Conservation (phyloP, 2,888 invertebrate species). For the Sarcophaga carnaria region DNA sequence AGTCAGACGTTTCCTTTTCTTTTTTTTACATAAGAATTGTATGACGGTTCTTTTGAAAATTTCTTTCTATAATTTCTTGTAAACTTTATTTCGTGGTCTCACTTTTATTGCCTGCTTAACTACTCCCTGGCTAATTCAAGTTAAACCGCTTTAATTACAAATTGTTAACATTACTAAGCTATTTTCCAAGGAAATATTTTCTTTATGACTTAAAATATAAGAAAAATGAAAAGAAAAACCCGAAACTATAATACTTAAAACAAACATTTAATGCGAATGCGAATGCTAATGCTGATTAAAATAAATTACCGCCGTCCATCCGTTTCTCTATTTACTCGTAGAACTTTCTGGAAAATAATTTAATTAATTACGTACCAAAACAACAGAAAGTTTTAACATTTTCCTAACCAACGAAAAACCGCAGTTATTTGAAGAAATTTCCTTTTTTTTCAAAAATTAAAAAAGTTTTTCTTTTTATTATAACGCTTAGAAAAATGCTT, state of each 20-base stretch:
- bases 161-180: conserved; percentile 1
- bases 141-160: conserved; percentile 40
- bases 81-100: too few species aligned
- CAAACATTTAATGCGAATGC: background rate
- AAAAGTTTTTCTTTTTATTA: background rate
- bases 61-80: too few species aligned
- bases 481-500: background rate
- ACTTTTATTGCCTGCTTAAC: too few species aligned
- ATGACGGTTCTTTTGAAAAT: too few species aligned
- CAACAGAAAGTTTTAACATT: conserved; percentile 37
- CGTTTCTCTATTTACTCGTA: background rate
- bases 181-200: conserved; percentile 8
- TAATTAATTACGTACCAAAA: conserved; percentile 38
- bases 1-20: too few species aligned
- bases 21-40: too few species aligned
- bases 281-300: background rate
- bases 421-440: background rate
- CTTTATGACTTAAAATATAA: background rate
- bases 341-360: conserved; percentile 30
- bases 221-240: background rate
- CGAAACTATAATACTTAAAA: background rate
- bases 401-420: background rate
- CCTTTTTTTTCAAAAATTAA: background rate
- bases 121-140: background rate
- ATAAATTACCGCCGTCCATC: background rate